Evolutionary conservation across 2,888 invertebrate species (phyloP).

Genomic region (Metopia argyrocephala): DNA sequence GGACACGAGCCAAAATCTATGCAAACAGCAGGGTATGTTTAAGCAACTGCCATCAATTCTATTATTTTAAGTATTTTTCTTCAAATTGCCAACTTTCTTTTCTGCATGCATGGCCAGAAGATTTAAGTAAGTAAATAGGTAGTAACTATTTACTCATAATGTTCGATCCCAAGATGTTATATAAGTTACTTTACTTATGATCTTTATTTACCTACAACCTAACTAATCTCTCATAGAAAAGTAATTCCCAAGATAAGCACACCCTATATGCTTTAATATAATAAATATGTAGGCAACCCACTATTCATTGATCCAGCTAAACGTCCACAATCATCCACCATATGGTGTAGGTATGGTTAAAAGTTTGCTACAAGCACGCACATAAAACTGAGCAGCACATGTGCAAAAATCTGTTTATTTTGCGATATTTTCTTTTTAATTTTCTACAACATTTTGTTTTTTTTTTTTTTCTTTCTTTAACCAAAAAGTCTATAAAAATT

Average conservation of each 20-base stretch:
- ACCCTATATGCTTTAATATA: not conserved
- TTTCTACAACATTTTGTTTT: not conserved
- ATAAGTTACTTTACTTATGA: too few relatives aligned
- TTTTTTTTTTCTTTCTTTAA: not conserved
- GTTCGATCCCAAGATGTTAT: too few relatives aligned
- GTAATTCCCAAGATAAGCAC: too few relatives aligned
- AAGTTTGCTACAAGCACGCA: not conserved
- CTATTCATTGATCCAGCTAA: conserved; percentile 26
- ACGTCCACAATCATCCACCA: conserved; percentile 44
- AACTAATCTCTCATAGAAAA: not conserved
- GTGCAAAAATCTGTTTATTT: conserved; percentile 39
- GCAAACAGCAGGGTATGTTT: too few relatives aligned
- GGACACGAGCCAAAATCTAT: too few relatives aligned
- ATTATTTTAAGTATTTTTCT: too few relatives aligned
- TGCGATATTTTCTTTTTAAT: not conserved
- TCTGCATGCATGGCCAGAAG: too few relatives aligned
- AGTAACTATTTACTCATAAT: too few relatives aligned
- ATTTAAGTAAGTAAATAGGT: too few relatives aligned
- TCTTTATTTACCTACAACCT: not conserved
- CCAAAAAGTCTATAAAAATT: conserved; percentile 9
- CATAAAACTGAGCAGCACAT: conserved; percentile 52
- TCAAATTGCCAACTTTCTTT: too few relatives aligned
- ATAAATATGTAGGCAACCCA: conserved; percentile 14
- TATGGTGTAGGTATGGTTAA: conserved; percentile 50
- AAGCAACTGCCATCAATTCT: too few relatives aligned